Conservation (phyloP, 2,888 invertebrate species). For the Entomobrya proxima region DNA sequence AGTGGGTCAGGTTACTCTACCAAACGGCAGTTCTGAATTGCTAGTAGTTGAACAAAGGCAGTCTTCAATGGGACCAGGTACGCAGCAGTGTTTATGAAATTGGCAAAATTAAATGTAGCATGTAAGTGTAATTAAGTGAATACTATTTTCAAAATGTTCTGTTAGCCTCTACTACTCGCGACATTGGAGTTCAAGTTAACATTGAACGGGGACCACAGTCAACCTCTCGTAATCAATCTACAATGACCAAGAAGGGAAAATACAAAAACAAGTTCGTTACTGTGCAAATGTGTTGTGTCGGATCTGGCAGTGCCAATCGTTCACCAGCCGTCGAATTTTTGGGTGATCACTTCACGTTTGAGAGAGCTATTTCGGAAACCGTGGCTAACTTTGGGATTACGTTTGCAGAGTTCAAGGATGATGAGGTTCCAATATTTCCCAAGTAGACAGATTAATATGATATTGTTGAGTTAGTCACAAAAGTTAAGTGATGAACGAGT, state of each 20-base stretch:
- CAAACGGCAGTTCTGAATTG: no score
- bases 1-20: background rate
- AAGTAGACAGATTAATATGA: background rate
- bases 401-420: background rate
- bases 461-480: background rate
- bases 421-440: background rate
- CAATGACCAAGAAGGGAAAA: background rate
- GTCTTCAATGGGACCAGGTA: no score
- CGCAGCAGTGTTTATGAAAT: no score
- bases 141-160: background rate
- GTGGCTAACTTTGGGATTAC: constrained; percentile 2
- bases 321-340: constrained; percentile 13
- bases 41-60: no score
- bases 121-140: background rate
- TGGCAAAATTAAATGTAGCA: no score
- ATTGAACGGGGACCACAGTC: background rate
- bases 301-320: background rate
- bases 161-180: background rate
- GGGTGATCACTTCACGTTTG: constrained; percentile 23
- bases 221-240: background rate
- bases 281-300: constrained; percentile 29
- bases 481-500: no score
- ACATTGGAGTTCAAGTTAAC: constrained; percentile 22
- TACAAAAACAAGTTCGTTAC: background rate
- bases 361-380: constrained; percentile 17